Conservation (phyloP, 2,888 invertebrate species). For the Masnerella sp. region DNA sequence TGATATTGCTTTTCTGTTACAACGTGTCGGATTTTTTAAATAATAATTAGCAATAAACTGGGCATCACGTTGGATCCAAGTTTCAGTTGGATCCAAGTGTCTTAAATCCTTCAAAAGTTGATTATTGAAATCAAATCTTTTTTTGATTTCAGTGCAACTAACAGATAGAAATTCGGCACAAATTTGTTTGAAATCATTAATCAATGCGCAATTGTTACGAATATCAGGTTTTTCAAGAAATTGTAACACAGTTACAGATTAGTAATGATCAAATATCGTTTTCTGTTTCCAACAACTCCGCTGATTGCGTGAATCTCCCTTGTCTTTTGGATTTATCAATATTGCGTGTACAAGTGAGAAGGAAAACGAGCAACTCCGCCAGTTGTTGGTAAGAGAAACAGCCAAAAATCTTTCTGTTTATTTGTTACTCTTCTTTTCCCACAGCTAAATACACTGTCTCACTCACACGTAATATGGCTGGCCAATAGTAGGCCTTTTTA, state of each 20-base stretch:
- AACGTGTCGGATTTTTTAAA: slow-evolving; percentile 6
- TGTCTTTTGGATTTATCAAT: no score
- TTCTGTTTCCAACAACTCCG: no score
- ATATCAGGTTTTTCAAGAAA: no score
- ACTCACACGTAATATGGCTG: slow-evolving; percentile 2
- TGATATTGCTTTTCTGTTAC: slow-evolving; percentile 16
- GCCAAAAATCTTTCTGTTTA: slow-evolving; percentile 10
- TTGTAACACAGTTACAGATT: no score
- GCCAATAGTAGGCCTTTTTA: slow-evolving; percentile 9
- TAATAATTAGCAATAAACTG: slow-evolving; percentile 13
- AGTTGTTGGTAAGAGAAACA: no score
- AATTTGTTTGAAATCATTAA: slow-evolving; percentile 13
- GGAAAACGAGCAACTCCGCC: no score
- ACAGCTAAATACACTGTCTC: slow-evolving; percentile 6
- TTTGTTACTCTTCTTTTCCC: slow-evolving; percentile 5
- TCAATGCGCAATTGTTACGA: slow-evolving; percentile 1
- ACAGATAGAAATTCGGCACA: slow-evolving; percentile 15
- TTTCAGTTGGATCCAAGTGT: slow-evolving; percentile 6
- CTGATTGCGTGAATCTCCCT: no score
- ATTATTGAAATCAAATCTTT: slow-evolving; percentile 20
- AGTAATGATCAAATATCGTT: no score
- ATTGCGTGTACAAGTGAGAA: no score
- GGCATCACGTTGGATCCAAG: slow-evolving; percentile 8
- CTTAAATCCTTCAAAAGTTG: slow-evolving; percentile 16
- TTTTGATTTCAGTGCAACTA: slow-evolving; percentile 14